Conservation (phyloP, 2,113 vertebrate species). For the Choloepus hoffmanni region DNA sequence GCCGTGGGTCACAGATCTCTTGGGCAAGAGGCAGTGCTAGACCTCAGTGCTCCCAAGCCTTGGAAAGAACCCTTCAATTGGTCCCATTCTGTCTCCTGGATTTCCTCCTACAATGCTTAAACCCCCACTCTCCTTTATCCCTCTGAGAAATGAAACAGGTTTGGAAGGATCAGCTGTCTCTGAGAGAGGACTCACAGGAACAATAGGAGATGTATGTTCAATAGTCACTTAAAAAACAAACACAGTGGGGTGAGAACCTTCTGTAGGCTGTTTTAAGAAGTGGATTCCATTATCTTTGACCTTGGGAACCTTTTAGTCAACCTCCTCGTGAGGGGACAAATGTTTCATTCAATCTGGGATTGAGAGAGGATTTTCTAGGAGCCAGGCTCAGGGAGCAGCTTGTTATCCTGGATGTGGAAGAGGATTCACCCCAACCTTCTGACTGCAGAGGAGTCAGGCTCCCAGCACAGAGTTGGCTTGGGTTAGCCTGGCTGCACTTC, state of each 20-base stretch:
- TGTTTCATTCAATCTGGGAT: not conserved
- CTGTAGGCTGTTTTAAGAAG: not conserved
- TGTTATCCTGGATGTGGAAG: not conserved
- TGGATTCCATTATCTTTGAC: not conserved
- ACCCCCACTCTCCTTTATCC: not conserved
- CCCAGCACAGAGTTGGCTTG: not conserved
- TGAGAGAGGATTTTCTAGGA: not conserved
- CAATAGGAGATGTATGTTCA: not conserved
- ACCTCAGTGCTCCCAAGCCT: not conserved
- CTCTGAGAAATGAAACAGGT: not conserved
- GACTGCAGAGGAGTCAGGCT: not conserved
- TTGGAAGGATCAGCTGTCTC: not conserved
- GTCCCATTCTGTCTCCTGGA: not conserved
- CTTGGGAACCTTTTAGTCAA: not conserved
- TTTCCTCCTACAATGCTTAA: not conserved
- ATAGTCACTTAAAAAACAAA: not conserved
- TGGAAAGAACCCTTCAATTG: not conserved
- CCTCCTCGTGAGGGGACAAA: not conserved
- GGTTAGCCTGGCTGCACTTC: not conserved
- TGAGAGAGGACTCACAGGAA: not conserved
- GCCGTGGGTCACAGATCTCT: not conserved
- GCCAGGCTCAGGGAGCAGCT: not conserved
- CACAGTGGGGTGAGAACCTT: not conserved
- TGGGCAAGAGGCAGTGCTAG: not conserved
- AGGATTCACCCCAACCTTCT: not conserved